Evolutionary conservation across 23 tunicate genomes (phyloP).

Genomic region (Phallusia fumigata): DNA sequence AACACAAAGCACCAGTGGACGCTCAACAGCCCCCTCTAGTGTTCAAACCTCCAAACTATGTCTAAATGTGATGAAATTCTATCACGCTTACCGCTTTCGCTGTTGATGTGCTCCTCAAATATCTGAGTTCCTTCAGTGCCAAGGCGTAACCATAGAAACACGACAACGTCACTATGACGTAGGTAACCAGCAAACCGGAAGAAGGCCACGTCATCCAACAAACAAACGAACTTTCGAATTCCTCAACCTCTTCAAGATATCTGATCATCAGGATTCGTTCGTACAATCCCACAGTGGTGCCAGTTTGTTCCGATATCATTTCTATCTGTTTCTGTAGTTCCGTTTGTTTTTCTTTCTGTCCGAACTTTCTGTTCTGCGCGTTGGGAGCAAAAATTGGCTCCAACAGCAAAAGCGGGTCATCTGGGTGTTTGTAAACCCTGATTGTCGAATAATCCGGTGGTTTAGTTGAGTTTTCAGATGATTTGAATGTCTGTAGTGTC

Average conservation of each 20-base stretch:
- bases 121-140: background rate
- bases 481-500: too few relatives aligned
- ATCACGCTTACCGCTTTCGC: background rate
- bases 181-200: background rate
- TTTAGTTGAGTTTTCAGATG: too few relatives aligned
- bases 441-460: too few relatives aligned
- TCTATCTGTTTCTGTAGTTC: background rate
- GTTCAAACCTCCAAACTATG: too few relatives aligned
- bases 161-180: background rate
- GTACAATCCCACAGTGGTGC: conserved; percentile 8
- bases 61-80: too few relatives aligned
- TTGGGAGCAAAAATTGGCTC: background rate
- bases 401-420: background rate
- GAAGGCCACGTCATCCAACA: conserved; percentile 35
- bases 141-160: background rate
- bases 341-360: background rate
- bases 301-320: background rate
- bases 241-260: background rate
- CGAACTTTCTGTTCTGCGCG: background rate
- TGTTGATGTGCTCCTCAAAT: background rate
- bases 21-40: too few relatives aligned
- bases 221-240: background rate
- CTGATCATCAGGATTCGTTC: background rate
- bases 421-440: too few relatives aligned
- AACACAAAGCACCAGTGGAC: too few relatives aligned